phyloP scores from a whole-genome alignment of 2,797 vertebrate genomes.

The Acanthurus lineatus region DNA sequence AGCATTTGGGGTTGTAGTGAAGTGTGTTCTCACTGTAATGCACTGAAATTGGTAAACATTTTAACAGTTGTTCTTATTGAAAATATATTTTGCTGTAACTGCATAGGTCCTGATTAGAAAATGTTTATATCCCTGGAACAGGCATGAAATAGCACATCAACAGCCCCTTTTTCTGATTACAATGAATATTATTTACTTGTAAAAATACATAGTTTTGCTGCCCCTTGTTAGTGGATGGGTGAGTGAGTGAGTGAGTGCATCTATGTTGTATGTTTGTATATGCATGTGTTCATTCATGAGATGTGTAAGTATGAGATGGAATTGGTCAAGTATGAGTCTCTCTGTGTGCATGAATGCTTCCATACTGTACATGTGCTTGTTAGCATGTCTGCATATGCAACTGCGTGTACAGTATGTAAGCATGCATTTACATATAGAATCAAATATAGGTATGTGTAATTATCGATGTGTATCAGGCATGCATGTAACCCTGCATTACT shows the following conservation, averaged over 20 bases:
- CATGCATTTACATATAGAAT: too few species aligned
- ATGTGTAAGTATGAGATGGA: conserved; percentile 22
- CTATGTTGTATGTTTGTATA: conserved; percentile 29
- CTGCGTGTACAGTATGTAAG: conserved; percentile 22
- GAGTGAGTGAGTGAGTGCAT: conserved; percentile 32
- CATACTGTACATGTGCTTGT: conserved; percentile 25
- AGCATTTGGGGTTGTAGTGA: background rate
- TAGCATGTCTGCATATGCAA: conserved; percentile 38
- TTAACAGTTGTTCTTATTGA: conserved; percentile 24
- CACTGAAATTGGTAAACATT: conserved; percentile 39
- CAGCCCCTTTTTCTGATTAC: conserved; percentile 6
- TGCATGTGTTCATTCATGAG: conserved; percentile 53
- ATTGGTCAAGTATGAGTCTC: conserved; percentile 41
- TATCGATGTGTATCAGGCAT: conserved; percentile 61
- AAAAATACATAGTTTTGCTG: conserved; percentile 27
- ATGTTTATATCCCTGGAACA: conserved; percentile 18
- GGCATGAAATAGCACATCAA: conserved; percentile 16
- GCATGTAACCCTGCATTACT: conserved; percentile 65
- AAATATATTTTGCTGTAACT: conserved; percentile 47
- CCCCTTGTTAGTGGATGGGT: conserved; percentile 14
- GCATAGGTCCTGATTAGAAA: conserved; percentile 57
- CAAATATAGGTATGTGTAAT: conserved; percentile 9
- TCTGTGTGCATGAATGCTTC: conserved; percentile 49
- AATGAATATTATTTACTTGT: conserved; percentile 22
- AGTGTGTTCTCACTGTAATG: background rate